phyloP scores from a whole-genome alignment of 2,113 vertebrate species.

The Gopherus evgoodei region DNA sequence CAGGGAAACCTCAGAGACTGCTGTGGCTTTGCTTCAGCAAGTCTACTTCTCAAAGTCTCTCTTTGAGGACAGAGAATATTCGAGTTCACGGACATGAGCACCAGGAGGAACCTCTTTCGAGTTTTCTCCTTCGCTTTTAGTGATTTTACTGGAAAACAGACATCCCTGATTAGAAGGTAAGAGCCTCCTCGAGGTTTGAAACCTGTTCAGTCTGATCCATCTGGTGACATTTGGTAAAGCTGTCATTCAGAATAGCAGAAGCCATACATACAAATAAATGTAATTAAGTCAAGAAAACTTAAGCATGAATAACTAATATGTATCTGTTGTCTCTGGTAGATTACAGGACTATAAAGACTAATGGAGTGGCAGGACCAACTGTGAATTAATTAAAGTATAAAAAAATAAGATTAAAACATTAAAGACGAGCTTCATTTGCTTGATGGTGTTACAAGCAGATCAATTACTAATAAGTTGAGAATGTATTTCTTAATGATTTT shows the following conservation, averaged over 20 bases:
- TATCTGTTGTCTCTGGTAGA: not conserved
- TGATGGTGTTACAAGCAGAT: not conserved
- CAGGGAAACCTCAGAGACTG: too few species aligned
- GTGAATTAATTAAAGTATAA: not conserved
- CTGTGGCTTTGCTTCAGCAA: too few species aligned
- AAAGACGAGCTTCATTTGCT: not conserved
- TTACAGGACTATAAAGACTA: constrained; percentile 7
- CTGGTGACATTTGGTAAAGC: not conserved
- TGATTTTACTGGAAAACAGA: too few species aligned
- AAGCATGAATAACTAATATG: not conserved
- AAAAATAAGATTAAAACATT: constrained; percentile 29
- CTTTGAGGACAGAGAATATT: too few species aligned
- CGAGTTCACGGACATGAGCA: too few species aligned
- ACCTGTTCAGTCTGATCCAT: too few species aligned
- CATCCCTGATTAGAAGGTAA: too few species aligned
- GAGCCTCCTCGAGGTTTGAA: too few species aligned
- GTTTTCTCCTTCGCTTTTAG: too few species aligned
- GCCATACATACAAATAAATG: not conserved
- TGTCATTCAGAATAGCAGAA: not conserved
- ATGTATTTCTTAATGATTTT: not conserved
- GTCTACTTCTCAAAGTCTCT: too few species aligned
- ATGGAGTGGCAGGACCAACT: not conserved
- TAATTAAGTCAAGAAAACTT: not conserved
- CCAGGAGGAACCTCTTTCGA: too few species aligned
- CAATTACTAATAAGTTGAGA: not conserved